Percentiles rank a stretch among this genome's conserved stretches.
Evolutionary conservation across 53 echinoderm and acorn worm species (phyloP).

Genomic region (Echinometra lucunter): DNA sequence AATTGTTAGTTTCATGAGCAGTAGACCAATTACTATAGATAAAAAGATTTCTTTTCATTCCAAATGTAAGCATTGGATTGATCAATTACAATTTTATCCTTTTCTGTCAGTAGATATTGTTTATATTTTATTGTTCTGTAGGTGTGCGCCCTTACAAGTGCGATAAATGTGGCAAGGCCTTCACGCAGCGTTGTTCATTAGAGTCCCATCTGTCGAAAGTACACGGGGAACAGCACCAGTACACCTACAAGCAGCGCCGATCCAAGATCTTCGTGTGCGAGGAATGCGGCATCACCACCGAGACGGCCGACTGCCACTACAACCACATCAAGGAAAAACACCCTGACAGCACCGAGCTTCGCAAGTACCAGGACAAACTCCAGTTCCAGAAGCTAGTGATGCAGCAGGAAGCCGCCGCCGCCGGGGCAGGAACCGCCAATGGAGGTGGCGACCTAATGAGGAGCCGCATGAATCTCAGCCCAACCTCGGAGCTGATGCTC

Average conservation of each 20-base stretch:
- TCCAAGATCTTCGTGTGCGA: conserved; percentile 97
- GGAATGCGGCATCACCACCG: conserved; percentile 88
- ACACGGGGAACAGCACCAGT: conserved; percentile 80
- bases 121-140: not conserved
- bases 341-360: conserved; percentile 93
- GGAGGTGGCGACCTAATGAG: not conserved
- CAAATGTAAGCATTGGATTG: not conserved
- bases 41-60: too few species aligned
- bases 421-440: not conserved
- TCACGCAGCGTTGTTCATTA: conserved; percentile 96
- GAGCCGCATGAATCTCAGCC: conserved; percentile 22
- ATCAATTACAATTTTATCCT: not conserved
- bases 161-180: conserved; percentile 86
- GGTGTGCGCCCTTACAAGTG: conserved; percentile 98
- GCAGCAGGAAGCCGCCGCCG: conserved; percentile 60
- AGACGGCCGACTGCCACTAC: conserved; percentile 83
- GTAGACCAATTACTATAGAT: too few species aligned
- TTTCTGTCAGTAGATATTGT: not conserved
- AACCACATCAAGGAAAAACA: conserved; percentile 89
- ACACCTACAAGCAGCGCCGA: conserved; percentile 92
- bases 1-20: too few species aligned
- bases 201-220: conserved; percentile 94
- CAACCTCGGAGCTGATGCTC: conserved; percentile 51
- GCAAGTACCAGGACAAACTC: conserved; percentile 93
- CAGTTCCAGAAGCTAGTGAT: conserved; percentile 88